Evolutionary conservation across 2,113 vertebrate genomes (phyloP).

Genomic region (Ivindomyrus marchei): DNA sequence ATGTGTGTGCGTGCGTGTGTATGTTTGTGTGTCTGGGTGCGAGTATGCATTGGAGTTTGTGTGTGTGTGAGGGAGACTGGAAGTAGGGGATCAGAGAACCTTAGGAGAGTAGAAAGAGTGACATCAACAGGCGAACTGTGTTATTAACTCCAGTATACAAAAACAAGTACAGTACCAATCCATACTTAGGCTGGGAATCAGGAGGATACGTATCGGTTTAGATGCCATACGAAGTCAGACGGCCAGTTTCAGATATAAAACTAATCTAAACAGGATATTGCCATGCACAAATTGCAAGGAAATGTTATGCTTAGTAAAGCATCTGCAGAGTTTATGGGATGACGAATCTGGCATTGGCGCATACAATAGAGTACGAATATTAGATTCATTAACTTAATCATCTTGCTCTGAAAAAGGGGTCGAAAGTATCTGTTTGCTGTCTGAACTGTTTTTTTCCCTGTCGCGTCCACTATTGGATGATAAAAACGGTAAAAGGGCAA

Average conservation of each 20-base stretch:
- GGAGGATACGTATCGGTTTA: background rate
- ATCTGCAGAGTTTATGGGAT: background rate
- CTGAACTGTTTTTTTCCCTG: background rate
- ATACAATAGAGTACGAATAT: background rate
- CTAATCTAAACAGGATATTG: background rate
- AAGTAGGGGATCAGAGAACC: slow-evolving; percentile 21
- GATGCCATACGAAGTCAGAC: background rate
- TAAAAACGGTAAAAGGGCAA: background rate
- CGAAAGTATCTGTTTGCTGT: background rate
- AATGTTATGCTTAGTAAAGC: background rate
- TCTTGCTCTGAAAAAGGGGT: background rate
- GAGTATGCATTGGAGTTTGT: slow-evolving; percentile 34
- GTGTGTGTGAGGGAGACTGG: slow-evolving; percentile 25
- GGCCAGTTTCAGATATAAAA: background rate
- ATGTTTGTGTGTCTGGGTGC: slow-evolving; percentile 32
- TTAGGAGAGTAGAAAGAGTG: slow-evolving; percentile 49
- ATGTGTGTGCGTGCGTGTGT: slow-evolving; percentile 27
- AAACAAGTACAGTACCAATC: background rate
- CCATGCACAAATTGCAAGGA: background rate
- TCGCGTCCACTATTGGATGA: background rate
- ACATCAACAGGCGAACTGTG: slow-evolving; percentile 56
- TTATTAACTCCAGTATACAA: slow-evolving; percentile 1
- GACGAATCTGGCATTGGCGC: background rate
- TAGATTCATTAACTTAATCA: background rate
- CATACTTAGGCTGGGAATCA: background rate